Conservation (phyloP, 2,888 invertebrate species). For the Lasioglossum leucozonium region DNA sequence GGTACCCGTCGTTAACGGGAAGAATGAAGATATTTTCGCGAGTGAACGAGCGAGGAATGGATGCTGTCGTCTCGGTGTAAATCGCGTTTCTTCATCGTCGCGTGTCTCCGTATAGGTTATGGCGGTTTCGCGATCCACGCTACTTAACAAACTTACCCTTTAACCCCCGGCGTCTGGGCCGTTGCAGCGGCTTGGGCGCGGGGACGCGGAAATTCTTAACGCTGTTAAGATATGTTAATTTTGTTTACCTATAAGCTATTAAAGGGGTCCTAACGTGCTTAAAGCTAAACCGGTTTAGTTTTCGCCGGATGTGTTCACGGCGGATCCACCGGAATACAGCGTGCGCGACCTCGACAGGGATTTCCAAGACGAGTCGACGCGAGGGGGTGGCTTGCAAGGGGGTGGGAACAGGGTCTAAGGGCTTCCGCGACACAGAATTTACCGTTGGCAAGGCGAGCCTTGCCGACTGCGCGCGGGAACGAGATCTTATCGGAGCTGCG, state of each 20-base stretch:
- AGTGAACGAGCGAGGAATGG: not conserved
- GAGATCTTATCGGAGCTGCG: conserved; percentile 62
- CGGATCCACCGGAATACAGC: conserved; percentile 77
- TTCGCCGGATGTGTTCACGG: conserved; percentile 82
- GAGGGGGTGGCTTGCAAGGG: not conserved
- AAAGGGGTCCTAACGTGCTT: conserved; percentile 84
- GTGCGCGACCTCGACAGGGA: conserved; percentile 64
- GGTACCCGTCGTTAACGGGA: not conserved
- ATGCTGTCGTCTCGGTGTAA: conserved; percentile 45
- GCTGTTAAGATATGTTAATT: conserved; percentile 85
- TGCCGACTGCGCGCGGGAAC: conserved; percentile 37
- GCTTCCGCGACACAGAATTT: conserved; percentile 62
- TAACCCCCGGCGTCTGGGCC: conserved; percentile 68
- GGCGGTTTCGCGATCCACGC: conserved; percentile 82
- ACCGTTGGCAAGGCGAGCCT: conserved; percentile 48
- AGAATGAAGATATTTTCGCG: not conserved
- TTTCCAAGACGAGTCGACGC: conserved; percentile 52
- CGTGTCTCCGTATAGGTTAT: conserved; percentile 80
- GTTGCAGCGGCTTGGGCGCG: conserved; percentile 40
- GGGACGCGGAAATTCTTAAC: conserved; percentile 83
- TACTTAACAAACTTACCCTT: conserved; percentile 84
- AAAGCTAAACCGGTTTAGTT: conserved; percentile 85
- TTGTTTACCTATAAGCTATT: conserved; percentile 85
- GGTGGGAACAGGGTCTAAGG: conserved; percentile 9
- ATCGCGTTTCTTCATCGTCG: conserved; percentile 74